Base-by-base conservation (phyloP, 2,888 invertebrate genomes). In the Drosophila diplacantha region DNA sequence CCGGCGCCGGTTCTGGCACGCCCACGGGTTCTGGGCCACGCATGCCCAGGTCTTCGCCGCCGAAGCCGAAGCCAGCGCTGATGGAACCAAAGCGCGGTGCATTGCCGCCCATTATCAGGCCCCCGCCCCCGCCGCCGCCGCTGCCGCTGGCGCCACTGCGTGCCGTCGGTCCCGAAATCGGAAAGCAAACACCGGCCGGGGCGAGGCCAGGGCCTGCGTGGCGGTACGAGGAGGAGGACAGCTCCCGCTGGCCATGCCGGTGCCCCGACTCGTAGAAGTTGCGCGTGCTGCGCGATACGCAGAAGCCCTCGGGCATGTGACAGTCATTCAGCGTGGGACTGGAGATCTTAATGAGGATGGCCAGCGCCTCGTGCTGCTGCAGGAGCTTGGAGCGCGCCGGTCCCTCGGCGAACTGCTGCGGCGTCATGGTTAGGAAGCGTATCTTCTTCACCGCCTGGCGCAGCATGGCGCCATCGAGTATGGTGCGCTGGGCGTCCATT, bases 361-460 rank as follows among this genome's bases (percentile, higher is more conserved):
- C 92, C 82, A 95, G 93, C 14, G 94, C 93, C 85, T 96, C 95
- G 2, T 93, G 91, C 86, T 94, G 93, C 0, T 92, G 91, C 26
- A 96, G 89, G 9, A 95, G 88, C n/a, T 90, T 89, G 14, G 95
- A 95, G 50, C 92, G 90, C 0, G 94, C 95, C 0, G 95, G 94
- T 0, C 94, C 94, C 79, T 94, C 93, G 1, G 95, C 95, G 86
- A 96, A 95, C 88, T 95, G 93, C 85, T 94, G 92, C 0, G 95
- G 93, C 0, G 92, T 92, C 72, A 96, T 89, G 0, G 94, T 94
- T 12, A 95, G 90, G 88, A 95, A 95, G 24, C 95, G 91, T 64
- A 96, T 93, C 88, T 95, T 94, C 83, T 92, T 92, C 2, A 95
- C 89, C 0, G 93, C 93, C 74, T 92, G 91, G 3, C 93, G 89